Base-by-base conservation (phyloP, 1,140 invertebrate species). In the Panagrolaimus sp. region DNA sequence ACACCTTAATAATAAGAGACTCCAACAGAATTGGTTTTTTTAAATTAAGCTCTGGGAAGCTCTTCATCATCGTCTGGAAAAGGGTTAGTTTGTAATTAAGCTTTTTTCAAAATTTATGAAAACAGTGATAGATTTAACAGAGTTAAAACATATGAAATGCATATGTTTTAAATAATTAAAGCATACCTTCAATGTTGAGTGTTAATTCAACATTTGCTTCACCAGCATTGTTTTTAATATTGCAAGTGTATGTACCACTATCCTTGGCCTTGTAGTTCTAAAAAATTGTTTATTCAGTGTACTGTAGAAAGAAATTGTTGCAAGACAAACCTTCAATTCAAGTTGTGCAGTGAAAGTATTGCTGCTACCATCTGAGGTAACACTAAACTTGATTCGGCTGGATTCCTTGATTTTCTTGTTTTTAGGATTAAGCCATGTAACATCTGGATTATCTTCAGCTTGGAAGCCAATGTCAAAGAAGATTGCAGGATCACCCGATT, bases 181-280 rank as follows among this genome's bases (percentile, higher is more conserved):
- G 52, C 76, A 70, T 77, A 86, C 87, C 92, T 86, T 96, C 93
- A 83, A 98, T 97, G 84, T 98, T 98, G 62, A 98, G 86, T 83
- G 96, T 97, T 7, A 98, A 87, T 85, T 97, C 98, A 47, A 96
- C 96, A 84, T 96, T 98, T 73, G 92, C 94, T 87, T 98, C 94
- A 65, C 96, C 96, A 83, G 90, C 91, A 84, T 94, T 92, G 84
- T 98, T 98, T 84, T 92, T 89, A 10, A 96, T 93, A 84, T 95
- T 90, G 86, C 94, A 97, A 83, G 93, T 90, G 86, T 98, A 98
- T 67, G 92, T 92, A 52, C 96, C 96, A 81, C 93, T 94, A 86
- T 98, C 96, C 71, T 90, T 89, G 80, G 90, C 91, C 64, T 90
- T 88, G 67, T 96, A 95, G 85, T 97, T 94, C 89, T 96, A 84